phyloP scores from a whole-genome alignment of 2,113 vertebrate genomes.

The Capreolus pygargus region DNA sequence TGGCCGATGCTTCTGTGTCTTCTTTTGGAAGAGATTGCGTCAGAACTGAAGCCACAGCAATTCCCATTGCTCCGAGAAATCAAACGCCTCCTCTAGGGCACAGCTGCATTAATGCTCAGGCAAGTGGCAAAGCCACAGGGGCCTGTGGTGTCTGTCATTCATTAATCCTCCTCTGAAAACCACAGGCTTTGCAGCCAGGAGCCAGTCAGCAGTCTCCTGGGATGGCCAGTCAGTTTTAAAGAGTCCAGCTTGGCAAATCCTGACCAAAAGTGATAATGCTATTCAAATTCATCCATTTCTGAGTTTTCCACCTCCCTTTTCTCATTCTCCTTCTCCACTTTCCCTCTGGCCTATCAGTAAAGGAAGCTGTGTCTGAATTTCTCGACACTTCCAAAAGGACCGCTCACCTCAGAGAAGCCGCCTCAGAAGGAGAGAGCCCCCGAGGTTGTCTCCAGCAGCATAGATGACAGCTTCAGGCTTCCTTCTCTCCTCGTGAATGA shows the following conservation, averaged over 20 bases:
- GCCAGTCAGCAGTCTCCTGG: not conserved
- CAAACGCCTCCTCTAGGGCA: not conserved
- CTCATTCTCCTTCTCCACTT: not conserved
- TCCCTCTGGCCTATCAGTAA: not conserved
- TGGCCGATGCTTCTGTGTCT: not conserved
- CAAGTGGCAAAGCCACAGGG: no score
- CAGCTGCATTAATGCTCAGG: not conserved
- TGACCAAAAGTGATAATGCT: not conserved
- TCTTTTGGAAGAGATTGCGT: not conserved
- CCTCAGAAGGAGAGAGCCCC: conserved; percentile 82
- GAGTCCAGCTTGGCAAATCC: not conserved
- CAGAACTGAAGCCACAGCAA: not conserved
- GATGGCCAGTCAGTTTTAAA: not conserved
- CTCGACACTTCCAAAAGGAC: not conserved
- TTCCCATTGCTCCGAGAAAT: not conserved
- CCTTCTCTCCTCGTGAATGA: conserved; percentile 67
- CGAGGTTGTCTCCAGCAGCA: conserved; percentile 84
- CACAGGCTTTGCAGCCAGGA: not conserved
- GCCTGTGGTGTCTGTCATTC: fast-evolving
- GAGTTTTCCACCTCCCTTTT: not conserved
- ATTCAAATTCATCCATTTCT: not conserved
- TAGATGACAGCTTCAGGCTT: conserved; percentile 82
- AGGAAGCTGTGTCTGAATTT: not conserved
- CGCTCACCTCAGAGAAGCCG: not conserved
- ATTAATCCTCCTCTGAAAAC: not conserved